Percentiles rank a stretch among this genome's conserved stretches.
phyloP scores from a whole-genome alignment of 2,797 vertebrate genomes.

The Thalassophryne amazonica region DNA sequence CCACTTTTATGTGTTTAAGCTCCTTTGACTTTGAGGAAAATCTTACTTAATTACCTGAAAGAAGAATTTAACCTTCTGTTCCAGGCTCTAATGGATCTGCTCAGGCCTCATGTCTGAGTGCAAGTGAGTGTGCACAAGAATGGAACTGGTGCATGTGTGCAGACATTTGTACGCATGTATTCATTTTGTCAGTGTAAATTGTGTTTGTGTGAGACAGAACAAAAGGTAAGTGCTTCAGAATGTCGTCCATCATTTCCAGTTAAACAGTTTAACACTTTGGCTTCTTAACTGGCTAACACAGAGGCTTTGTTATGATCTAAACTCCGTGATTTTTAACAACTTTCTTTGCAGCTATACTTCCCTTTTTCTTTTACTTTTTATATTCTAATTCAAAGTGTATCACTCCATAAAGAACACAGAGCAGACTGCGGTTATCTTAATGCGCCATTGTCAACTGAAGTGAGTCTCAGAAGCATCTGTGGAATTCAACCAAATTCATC shows the following conservation, averaged over 20 bases:
- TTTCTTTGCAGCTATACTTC: neutral
- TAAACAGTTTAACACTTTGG: constrained; percentile 24
- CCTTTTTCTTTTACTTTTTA: neutral
- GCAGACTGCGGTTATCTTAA: no score
- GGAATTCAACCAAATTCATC: no score
- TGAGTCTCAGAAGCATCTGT: neutral
- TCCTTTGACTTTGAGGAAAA: constrained; percentile 3
- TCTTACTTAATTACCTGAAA: constrained; percentile 19
- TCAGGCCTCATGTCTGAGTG: neutral
- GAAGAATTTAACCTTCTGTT: constrained; percentile 18
- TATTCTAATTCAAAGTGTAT: no score
- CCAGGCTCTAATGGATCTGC: constrained; percentile 4
- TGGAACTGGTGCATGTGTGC: neutral
- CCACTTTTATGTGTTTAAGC: constrained; percentile 17
- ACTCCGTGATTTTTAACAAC: neutral
- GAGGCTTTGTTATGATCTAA: constrained; percentile 9
- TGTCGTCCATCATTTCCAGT: constrained; percentile 10
- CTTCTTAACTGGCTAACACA: constrained; percentile 9
- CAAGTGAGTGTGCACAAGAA: neutral
- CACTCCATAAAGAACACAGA: no score
- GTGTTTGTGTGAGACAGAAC: neutral
- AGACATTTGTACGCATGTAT: neutral
- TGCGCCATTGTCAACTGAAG: no score
- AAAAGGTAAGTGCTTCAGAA: neutral
- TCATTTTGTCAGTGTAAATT: neutral